Conservation (phyloP, 2,113 vertebrate species). For the Isichthys henryi region DNA sequence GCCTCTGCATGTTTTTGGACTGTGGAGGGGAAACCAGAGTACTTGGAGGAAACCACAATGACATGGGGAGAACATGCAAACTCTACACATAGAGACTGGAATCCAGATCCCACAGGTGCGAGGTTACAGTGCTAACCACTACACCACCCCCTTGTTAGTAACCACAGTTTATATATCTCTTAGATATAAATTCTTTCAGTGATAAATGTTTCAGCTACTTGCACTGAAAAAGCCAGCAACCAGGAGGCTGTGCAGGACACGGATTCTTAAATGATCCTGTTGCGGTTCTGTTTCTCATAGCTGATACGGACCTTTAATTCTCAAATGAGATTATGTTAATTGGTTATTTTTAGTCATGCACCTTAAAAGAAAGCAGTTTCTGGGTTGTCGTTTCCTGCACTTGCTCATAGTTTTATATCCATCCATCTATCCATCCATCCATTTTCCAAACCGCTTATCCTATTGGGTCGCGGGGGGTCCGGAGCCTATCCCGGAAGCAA, state of each 20-base stretch:
- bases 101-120: too few species aligned
- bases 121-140: too few species aligned
- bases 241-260: not conserved
- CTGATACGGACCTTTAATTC: not conserved
- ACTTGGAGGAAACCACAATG: too few species aligned
- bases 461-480: too few species aligned
- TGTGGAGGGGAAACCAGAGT: too few species aligned
- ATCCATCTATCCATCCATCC: too few species aligned
- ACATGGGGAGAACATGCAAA: too few species aligned
- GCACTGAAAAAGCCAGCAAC: not conserved
- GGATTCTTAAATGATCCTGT: not conserved
- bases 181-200: not conserved
- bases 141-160: not conserved
- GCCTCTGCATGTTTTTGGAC: too few species aligned
- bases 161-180: not conserved
- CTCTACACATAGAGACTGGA: too few species aligned
- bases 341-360: not conserved
- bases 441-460: too few species aligned
- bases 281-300: not conserved
- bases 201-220: not conserved
- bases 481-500: too few species aligned
- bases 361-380: not conserved
- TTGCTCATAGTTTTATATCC: not conserved
- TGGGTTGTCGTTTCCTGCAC: not conserved
- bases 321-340: not conserved